phyloP scores from a whole-genome alignment of 2,113 vertebrate genomes.

The Cacatua alba region DNA sequence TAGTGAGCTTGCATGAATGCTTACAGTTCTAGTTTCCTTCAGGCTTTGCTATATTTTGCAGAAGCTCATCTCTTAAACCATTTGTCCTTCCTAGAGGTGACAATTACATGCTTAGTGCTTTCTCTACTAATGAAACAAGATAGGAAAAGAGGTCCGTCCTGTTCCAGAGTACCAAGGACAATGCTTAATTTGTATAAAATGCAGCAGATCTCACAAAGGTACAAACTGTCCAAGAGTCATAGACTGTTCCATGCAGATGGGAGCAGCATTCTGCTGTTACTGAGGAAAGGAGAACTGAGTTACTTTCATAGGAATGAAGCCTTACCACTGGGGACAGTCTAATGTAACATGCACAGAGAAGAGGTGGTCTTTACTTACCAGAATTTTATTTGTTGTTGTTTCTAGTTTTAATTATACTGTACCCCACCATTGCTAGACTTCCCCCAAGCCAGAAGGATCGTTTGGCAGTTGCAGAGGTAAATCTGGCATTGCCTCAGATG shows the following conservation, averaged over 20 bases:
- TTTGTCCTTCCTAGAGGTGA: neutral
- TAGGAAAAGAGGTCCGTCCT: neutral
- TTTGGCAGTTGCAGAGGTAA: neutral
- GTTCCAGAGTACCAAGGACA: neutral
- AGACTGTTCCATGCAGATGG: neutral
- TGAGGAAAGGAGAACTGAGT: neutral
- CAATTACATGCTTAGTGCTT: neutral
- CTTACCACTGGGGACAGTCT: neutral
- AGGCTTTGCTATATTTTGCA: neutral
- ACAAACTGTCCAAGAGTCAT: neutral
- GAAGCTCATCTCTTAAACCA: neutral
- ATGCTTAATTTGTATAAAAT: conserved; percentile 29
- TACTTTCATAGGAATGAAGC: neutral
- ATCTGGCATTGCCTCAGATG: neutral
- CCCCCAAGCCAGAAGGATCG: neutral
- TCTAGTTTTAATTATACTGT: neutral
- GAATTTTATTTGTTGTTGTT: neutral
- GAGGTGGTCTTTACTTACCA: neutral
- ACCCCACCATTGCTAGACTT: neutral
- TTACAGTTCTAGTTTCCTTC: neutral
- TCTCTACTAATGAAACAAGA: neutral
- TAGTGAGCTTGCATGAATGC: neutral
- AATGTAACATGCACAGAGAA: neutral
- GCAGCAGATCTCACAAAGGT: neutral
- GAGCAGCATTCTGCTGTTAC: neutral